Conservation (phyloP, 2,113 vertebrate species). For the Trematomus loennbergii region DNA sequence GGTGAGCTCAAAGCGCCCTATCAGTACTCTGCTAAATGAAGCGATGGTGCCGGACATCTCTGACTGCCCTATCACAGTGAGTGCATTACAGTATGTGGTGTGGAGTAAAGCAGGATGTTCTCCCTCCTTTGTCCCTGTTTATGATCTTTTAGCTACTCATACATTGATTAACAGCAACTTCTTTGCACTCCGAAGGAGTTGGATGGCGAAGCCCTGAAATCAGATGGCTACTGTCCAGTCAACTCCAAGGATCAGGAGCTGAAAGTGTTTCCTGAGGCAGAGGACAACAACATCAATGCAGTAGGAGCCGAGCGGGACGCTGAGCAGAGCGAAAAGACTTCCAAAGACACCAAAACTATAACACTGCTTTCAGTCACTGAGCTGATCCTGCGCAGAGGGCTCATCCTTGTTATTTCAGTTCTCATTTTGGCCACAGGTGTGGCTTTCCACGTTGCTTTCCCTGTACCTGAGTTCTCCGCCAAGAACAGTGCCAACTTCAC, state of each 20-base stretch:
- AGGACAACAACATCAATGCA: not conserved
- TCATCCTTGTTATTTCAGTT: conserved; percentile 46
- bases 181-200: conserved; percentile 41
- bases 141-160: not conserved
- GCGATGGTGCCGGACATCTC: conserved; percentile 41
- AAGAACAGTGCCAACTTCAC: conserved; percentile 68
- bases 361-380: conserved; percentile 70
- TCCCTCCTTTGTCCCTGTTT: not conserved
- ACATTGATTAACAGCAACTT: conserved; percentile 12
- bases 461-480: conserved; percentile 55
- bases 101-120: not conserved
- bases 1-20: conserved; percentile 38
- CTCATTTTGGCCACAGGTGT: conserved; percentile 72
- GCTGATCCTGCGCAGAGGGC: conserved; percentile 78
- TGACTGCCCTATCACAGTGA: conserved; percentile 40
- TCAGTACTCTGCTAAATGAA: conserved; percentile 49
- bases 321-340: conserved; percentile 41
- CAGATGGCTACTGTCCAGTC: conserved; percentile 62
- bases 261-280: conserved; percentile 13
- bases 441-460: conserved; percentile 61
- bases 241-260: conserved; percentile 57
- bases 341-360: conserved; percentile 15
- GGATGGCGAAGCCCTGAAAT: conserved; percentile 32
- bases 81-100: conserved; percentile 1
- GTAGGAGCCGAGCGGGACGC: conserved; percentile 6